Evolutionary conservation across 2,797 vertebrate species (phyloP).

Genomic region (Trichosurus vulpecula): DNA sequence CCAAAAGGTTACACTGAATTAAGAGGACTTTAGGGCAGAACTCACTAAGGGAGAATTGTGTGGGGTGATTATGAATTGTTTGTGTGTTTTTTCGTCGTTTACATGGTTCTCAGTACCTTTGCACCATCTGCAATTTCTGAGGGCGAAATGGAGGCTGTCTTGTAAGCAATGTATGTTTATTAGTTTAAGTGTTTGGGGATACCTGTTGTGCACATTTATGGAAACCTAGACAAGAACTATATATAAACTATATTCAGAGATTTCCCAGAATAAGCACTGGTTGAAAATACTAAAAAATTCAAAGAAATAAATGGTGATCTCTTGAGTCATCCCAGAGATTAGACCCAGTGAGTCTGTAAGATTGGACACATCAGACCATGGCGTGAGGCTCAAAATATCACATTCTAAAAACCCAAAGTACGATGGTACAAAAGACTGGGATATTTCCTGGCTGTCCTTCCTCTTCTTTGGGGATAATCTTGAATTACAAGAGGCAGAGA

Average conservation of each 20-base stretch:
- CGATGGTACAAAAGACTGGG: too few species aligned
- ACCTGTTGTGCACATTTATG: not conserved
- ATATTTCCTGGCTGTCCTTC: too few species aligned
- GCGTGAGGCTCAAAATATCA: not conserved
- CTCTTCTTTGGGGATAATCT: not conserved
- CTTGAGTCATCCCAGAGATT: not conserved
- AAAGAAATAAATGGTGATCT: not conserved
- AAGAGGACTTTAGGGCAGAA: too few species aligned
- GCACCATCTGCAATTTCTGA: not conserved
- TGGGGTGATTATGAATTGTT: too few species aligned
- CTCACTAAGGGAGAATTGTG: too few species aligned
- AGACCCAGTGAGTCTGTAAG: not conserved
- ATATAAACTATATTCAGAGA: not conserved
- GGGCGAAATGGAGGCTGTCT: too few species aligned
- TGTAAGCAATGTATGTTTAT: not conserved
- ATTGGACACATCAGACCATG: not conserved
- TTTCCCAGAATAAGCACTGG: not conserved
- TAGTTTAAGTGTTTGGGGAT: not conserved
- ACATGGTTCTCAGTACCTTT: not conserved
- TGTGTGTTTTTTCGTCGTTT: not conserved
- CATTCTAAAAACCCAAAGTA: not conserved
- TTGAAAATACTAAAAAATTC: too few species aligned
- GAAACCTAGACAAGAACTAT: not conserved
- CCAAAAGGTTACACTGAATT: too few species aligned
- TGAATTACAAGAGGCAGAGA: not conserved